A percentile compares a stretch with the other conserved stretches of the same genome.
phyloP scores from a whole-genome alignment of 2,113 vertebrate genomes.

The Cavia aperea region DNA sequence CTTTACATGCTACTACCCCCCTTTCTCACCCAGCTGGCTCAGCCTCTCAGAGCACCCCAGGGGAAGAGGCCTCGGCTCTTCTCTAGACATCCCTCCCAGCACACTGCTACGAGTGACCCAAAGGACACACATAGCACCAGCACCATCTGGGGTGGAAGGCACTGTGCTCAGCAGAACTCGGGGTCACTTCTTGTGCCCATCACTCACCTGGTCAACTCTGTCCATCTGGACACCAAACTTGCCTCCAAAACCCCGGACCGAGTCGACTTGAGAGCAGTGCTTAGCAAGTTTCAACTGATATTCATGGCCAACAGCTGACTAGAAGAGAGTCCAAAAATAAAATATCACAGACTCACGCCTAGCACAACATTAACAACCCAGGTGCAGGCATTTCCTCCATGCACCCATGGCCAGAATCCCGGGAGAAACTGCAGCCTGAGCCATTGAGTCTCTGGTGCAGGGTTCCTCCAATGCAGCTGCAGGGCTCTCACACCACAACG shows the following conservation, averaged over 20 bases:
- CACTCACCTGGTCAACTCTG: constrained; percentile 91
- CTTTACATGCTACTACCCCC: rapidly evolving
- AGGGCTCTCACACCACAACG: background rate
- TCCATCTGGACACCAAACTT: constrained; percentile 94
- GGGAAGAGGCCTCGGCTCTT: background rate
- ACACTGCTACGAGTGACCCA: background rate
- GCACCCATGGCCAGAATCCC: rapidly evolving
- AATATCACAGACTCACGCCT: rapidly evolving
- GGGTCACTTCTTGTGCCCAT: rapidly evolving
- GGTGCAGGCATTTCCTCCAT: background rate
- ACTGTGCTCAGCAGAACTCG: background rate
- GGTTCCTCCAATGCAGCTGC: background rate
- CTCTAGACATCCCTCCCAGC: background rate
- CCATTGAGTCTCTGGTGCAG: rapidly evolving
- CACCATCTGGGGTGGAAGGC: too few species aligned
- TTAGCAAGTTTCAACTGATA: constrained; percentile 91
- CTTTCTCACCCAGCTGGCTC: background rate
- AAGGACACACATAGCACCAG: too few species aligned
- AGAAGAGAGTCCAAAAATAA: constrained; percentile 47
- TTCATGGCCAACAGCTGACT: constrained; percentile 96
- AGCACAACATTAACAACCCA: background rate
- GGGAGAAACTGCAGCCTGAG: rapidly evolving
- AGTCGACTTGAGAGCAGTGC: constrained; percentile 95
- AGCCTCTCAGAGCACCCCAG: background rate
- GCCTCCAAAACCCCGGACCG: constrained; percentile 91